Evolutionary conservation across 2,888 invertebrate species (phyloP), one percentile per base, ranked within the genome.

Genomic region (Auanema freiburgensis): DNA sequence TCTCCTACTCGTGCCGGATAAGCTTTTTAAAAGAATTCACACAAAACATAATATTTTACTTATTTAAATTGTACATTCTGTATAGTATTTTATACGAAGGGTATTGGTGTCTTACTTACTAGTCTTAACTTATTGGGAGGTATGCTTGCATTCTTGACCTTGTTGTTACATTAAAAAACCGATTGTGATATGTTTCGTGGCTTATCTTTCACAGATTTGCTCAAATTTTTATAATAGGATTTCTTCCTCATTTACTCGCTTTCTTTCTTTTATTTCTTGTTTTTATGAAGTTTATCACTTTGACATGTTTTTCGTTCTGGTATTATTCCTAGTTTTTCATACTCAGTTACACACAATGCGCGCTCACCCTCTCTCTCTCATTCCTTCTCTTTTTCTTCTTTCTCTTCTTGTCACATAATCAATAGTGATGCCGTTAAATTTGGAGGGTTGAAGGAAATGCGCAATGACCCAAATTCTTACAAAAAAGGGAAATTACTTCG

Each of bases 351-450:
- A 33, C 33, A 33, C 33, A 5, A 33, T 33, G 33, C 33, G 33
- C 33, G 33, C 33, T 33, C 33, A 5, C 33, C 33, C 33, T 8
- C 33, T 33, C 33, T 33, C 33, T 33, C 33, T 16, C 60, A 46
- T 57, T 14, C 24, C 46, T 8, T 57, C 57, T 44, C 57, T 23
- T 49, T 54, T 24, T 54, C 24, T 54, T 41, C 50, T 50, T 11
- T 44, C 8, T 41, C 23, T 43, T 52, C 23, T 25, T 43, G 33
- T 18, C 41, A 53, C 24, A 23, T 54, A 33, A 40, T 18, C 54
- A 18, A 16, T 24, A 54, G 50, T 50, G 50, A 24, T 23, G 16
- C 16, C n/a, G 24, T 21, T 50, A 1, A 21, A 50, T 33, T 33
- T 33, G 33, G 33, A 33, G 33, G 33, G 33, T 33, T 33, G 33